Evolutionary conservation across 2,888 invertebrate genomes (phyloP), one percentile per base, ranked within the genome.

Genomic region (Panopea generosa): DNA sequence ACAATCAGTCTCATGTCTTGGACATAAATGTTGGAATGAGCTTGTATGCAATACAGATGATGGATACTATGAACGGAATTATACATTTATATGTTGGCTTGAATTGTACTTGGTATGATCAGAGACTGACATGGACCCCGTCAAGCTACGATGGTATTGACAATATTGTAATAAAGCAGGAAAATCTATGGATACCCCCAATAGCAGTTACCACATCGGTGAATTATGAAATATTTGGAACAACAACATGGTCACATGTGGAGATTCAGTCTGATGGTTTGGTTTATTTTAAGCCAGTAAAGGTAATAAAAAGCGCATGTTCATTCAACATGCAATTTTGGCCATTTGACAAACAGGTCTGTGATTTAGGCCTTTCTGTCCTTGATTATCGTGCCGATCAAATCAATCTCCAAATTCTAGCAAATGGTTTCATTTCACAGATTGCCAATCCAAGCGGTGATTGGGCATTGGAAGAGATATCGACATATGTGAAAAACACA

Each of bases 281-380:
- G 2, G 68, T 60, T 43, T 38, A 7, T 4, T 53, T 14, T 11
- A 3, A 24, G 14, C 53, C 60, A 9, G 68, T 40, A n/a, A 24
- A 50, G 18, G 53, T 68, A 0, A 18, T 60, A 14, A 43, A 47
- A 18, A 61, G 49, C 29, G 0, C 47, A 2, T 69, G 69, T 24
- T 26, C 9, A 1, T 61, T 69, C 27, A 69, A 67, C n/a, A 62
- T 72, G 61, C 66, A 61, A 49, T 72, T 47, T 43, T 73, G 73
- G 73, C 73, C 73, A 7, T 73, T 62, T 40, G 73, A 73, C 40
- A 67, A 63, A 47, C 73, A 73, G n/a, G 50, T 61, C 14, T 73
- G 73, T 56, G 24, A 61, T 0, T 16, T 67, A 16, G 4, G 11
- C 0, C 29, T 67, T 14, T 49, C 55, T 6, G 22, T 40, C 0